Base-by-base conservation (phyloP, 2,797 vertebrate species). In the Platyrinchus mystaceus region DNA sequence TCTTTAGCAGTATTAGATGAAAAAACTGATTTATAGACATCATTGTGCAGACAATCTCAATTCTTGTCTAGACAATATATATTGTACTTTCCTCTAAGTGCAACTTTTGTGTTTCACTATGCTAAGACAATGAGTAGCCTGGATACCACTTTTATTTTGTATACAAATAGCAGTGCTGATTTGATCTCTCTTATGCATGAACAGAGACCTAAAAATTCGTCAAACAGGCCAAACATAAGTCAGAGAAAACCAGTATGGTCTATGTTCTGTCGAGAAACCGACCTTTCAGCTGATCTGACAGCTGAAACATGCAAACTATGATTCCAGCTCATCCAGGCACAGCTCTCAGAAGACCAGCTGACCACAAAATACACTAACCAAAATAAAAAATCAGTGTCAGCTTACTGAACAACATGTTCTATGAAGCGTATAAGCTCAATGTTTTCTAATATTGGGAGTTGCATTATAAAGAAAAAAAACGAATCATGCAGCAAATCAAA, bases 401-500 rank as follows among this genome's bases (percentile, higher is more conserved):
- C 21, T 68, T 93, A 76, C 28, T 12, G 7, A 80, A 56, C 12
- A 93, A 60, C 14, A 28, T 12, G 10, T 49, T 36, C 44, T 74
- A 30, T 50, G 67, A 77, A 89, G 41, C 49, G 50, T 34, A 46
- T 13, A 69, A 68, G 17, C 17, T 73, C 36, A 79, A 17, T 21
- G 37, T 88, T 93, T 88, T 86, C 50, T 84, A 86, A 58, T 62
- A 87, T 1, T 77, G 22, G 28, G 41, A 89, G 23, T 19, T 84
- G 66, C 32, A 36, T 67, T 81, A 69, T n/a, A 37, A 62, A 36
- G 46, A 91, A 74, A 26, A 50, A 62, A 71, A 68, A 8, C 15
- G 79, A 89, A 74, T 47, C 59, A 80, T 89, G 78, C 26, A 79
- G 52, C 21, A 96, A 93, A 93, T 74, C 41, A 83, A 91, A 84